Evolutionary conservation across 2,113 vertebrate genomes (phyloP).

Genomic region (Clupea harengus): DNA sequence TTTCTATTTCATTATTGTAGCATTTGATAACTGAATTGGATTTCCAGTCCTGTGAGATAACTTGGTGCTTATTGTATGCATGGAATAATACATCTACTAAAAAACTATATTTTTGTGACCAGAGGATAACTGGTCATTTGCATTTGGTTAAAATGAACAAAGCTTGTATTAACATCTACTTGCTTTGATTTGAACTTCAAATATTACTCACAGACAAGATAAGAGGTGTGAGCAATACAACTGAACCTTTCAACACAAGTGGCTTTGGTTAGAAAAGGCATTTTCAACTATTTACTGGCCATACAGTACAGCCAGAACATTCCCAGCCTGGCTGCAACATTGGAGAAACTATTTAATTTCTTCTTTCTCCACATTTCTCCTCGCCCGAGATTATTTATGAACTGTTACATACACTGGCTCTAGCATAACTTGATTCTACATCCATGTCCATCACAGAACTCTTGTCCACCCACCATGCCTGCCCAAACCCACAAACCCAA

Average conservation of each 20-base stretch:
- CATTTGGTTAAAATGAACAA: background rate
- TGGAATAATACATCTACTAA: background rate
- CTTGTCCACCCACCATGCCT: background rate
- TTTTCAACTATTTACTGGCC: background rate
- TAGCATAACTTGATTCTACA: background rate
- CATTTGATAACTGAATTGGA: slow-evolving; percentile 42
- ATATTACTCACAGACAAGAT: background rate
- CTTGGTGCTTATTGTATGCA: background rate
- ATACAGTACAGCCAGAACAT: background rate
- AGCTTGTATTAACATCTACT: background rate
- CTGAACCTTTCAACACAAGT: background rate
- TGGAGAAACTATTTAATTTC: background rate
- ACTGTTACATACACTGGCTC: background rate
- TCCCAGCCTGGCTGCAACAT: background rate
- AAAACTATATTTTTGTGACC: background rate
- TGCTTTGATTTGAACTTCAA: background rate
- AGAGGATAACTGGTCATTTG: background rate
- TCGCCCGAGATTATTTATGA: background rate
- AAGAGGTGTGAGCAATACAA: background rate
- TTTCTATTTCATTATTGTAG: slow-evolving; percentile 56
- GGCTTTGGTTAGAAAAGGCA: background rate
- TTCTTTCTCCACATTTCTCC: background rate
- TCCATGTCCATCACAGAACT: background rate
- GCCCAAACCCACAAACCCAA: background rate
- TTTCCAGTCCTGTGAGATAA: slow-evolving; percentile 30